These are phyloP conservation scores for Spisula subtruncata DNA, from an alignment of 2,888 invertebrate species.

Conservation along the genomic window DNA sequence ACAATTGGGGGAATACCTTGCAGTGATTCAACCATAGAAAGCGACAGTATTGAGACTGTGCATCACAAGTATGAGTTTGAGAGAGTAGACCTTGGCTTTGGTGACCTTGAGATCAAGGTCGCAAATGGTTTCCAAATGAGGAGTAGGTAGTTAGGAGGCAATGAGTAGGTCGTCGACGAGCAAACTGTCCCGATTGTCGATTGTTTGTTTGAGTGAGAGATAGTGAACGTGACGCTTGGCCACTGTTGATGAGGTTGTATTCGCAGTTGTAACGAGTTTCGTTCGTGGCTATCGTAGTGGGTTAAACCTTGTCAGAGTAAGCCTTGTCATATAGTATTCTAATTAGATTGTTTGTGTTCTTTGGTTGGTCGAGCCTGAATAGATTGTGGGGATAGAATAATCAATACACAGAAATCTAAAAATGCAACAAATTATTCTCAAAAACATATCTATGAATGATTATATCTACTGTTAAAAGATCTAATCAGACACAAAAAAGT, in stretches of 20 bases:
- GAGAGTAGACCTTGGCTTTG: constrained; percentile 60
- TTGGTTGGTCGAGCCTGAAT: constrained; percentile 62
- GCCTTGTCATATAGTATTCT: constrained; percentile 45
- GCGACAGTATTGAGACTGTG: constrained; percentile 63
- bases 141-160: constrained; percentile 44
- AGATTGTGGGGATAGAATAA: constrained; percentile 59
- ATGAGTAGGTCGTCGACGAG: constrained; percentile 51
- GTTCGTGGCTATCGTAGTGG: constrained; percentile 49
- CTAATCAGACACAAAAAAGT: constrained; percentile 12
- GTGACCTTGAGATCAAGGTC: constrained; percentile 53
- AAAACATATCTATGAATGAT: neutral
- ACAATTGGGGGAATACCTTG: constrained; percentile 61
- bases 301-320: constrained; percentile 41
- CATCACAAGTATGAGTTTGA: constrained; percentile 65
- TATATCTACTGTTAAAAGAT: neutral
- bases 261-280: constrained; percentile 48
- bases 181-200: constrained; percentile 52
- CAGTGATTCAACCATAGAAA: constrained; percentile 59
- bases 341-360: constrained; percentile 65
- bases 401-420: constrained; percentile 27
- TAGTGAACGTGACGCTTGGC: constrained; percentile 48
- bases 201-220: constrained; percentile 56
- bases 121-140: constrained; percentile 37
- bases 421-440: neutral
- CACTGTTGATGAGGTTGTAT: constrained; percentile 41